These are phyloP conservation scores for Keiferia lycopersicella DNA, from an alignment of 2,888 invertebrate species.

Conservation along the genomic window DNA sequence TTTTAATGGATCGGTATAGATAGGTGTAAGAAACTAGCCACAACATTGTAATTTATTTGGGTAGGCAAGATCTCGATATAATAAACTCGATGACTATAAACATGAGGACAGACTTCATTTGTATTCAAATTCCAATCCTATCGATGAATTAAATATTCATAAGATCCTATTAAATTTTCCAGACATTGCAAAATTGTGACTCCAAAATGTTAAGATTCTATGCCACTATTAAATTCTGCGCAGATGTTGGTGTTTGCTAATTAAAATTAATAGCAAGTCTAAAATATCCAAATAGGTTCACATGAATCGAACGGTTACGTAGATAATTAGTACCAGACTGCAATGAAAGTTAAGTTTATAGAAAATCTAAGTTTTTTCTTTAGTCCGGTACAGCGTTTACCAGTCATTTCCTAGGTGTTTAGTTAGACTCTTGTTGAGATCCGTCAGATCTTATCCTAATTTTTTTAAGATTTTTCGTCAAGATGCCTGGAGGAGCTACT, in stretches of 20 bases:
- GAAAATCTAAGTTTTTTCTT: too few species aligned
- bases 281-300: too few species aligned
- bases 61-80: conserved; percentile 7
- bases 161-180: conserved; percentile 1
- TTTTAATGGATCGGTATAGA: too few species aligned
- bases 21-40: neutral
- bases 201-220: neutral
- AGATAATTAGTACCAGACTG: too few species aligned
- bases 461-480: too few species aligned
- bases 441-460: too few species aligned
- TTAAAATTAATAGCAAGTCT: neutral
- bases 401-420: too few species aligned
- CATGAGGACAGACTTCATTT: conserved; percentile 18
- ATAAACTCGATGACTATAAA: neutral
- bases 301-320: too few species aligned
- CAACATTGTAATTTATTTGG: conserved; percentile 1
- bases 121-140: conserved; percentile 22
- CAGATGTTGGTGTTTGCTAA: neutral
- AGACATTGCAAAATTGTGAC: conserved; percentile 1
- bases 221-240: neutral
- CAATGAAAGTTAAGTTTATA: too few species aligned
- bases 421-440: too few species aligned
- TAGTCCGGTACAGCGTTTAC: too few species aligned
- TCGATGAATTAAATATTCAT: conserved; percentile 21
- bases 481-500: too few species aligned